Conservation (phyloP, 2,113 vertebrate species). For the Vicugna pacos region DNA sequence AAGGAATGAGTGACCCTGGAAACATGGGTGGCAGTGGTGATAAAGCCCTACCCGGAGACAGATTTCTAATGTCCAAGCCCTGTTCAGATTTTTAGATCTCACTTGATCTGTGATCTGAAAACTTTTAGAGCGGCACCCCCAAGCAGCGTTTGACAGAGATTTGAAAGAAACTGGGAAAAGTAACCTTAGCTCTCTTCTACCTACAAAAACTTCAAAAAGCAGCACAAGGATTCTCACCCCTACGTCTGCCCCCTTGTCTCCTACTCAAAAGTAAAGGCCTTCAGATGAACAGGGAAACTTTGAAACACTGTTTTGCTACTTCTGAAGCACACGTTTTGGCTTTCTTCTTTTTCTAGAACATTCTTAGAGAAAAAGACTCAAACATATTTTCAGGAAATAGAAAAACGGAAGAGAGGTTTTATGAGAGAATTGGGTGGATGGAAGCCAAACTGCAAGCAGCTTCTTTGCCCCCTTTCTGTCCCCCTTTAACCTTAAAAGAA, state of each 20-base stretch:
- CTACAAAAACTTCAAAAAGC: not conserved
- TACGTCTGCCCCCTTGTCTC: not conserved
- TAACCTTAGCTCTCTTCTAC: not conserved
- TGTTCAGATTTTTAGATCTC: not conserved
- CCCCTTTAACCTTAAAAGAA: too few species aligned
- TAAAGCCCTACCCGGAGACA: not conserved
- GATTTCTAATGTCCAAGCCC: too few species aligned
- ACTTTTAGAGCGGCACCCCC: not conserved
- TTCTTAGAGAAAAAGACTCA: constrained; percentile 12
- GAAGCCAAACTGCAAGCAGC: not conserved
- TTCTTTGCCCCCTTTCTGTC: too few species aligned
- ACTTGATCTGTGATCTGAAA: not conserved
- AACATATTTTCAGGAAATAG: not conserved
- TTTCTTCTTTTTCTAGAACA: not conserved
- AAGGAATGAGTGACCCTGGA: not conserved
- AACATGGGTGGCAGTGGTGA: not conserved
- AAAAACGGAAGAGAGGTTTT: not conserved
- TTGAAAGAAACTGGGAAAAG: not conserved
- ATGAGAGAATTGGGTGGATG: not conserved
- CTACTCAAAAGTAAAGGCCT: not conserved
- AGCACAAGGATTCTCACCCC: not conserved
- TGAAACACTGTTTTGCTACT: not conserved
- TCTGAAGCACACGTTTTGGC: not conserved
- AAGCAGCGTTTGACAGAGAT: not conserved
- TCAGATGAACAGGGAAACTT: not conserved